Conservation (phyloP, 2,888 invertebrate species). For the Sinelater perroti region DNA sequence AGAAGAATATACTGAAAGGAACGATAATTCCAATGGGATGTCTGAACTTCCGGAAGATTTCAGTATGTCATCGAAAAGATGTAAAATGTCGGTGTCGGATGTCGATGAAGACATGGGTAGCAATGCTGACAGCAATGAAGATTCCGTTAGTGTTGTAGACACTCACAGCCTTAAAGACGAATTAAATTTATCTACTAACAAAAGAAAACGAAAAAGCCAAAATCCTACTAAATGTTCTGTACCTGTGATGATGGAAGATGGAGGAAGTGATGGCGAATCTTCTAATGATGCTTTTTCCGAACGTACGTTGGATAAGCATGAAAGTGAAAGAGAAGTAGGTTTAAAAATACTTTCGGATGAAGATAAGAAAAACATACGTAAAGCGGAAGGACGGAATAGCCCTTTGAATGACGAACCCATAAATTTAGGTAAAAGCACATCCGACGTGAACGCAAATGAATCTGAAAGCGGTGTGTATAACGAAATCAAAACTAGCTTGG, state of each 20-base stretch:
- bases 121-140: slow-evolving; percentile 73
- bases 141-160: slow-evolving; percentile 66
- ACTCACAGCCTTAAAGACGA: slow-evolving; percentile 67
- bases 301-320: slow-evolving; percentile 40
- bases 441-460: slow-evolving; percentile 60
- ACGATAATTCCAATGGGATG: slow-evolving; percentile 57
- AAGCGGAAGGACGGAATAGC: slow-evolving; percentile 33
- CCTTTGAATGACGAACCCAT: slow-evolving; percentile 52
- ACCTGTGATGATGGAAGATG: slow-evolving; percentile 64
- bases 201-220: slow-evolving; percentile 86
- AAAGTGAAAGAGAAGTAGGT: slow-evolving; percentile 28
- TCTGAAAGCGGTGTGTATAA: slow-evolving; percentile 52
- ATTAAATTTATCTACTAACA: slow-evolving; percentile 69
- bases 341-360: slow-evolving; percentile 40
- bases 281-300: slow-evolving; percentile 64
- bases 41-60: slow-evolving; percentile 74
- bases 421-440: slow-evolving; percentile 62
- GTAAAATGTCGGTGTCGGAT: slow-evolving; percentile 66
- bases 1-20: slow-evolving; percentile 57
- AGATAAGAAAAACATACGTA: slow-evolving; percentile 37
- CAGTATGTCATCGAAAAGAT: slow-evolving; percentile 72
- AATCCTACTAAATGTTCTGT: slow-evolving; percentile 86
- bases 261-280: slow-evolving; percentile 68
- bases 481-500: slow-evolving; percentile 59
- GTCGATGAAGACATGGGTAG: slow-evolving; percentile 66